Evolutionary conservation across 2,113 vertebrate genomes (phyloP).

Genomic region (Oxygymnocypris stewartii): DNA sequence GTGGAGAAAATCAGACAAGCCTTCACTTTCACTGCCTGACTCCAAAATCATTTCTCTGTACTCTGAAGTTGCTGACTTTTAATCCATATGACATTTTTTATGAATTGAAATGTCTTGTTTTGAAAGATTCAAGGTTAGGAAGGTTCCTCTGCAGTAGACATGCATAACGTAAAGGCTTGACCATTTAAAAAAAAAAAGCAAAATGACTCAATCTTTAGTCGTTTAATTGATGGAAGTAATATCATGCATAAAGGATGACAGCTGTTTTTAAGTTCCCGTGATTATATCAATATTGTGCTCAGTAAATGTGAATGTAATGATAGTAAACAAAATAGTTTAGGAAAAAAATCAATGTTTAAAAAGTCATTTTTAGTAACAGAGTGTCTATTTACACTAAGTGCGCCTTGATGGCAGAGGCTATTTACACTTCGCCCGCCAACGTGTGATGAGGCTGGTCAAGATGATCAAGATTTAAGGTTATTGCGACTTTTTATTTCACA

Average conservation of each 20-base stretch:
- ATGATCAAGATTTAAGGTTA: too few relatives aligned
- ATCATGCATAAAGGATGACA: background rate
- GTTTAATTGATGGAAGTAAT: background rate
- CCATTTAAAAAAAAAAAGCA: background rate
- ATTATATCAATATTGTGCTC: background rate
- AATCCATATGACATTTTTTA: background rate
- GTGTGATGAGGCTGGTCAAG: too few relatives aligned
- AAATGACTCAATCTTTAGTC: background rate
- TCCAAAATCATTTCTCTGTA: slow-evolving; percentile 1
- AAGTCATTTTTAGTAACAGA: background rate
- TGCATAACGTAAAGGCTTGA: background rate
- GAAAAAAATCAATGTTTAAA: background rate
- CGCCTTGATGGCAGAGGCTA: too few relatives aligned
- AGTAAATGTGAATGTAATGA: background rate
- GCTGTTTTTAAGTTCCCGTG: background rate
- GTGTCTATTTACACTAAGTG: too few relatives aligned
- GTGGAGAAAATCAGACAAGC: background rate
- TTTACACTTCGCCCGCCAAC: too few relatives aligned
- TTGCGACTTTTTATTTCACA: too few relatives aligned
- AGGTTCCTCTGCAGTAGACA: background rate
- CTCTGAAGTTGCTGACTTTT: background rate
- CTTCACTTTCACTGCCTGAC: background rate
- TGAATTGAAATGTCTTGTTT: slow-evolving; percentile 4
- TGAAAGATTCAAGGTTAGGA: slow-evolving; percentile 6
- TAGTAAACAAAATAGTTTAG: background rate